Conservation (phyloP, 2,113 vertebrate species). For the Danionella cerebrum region DNA sequence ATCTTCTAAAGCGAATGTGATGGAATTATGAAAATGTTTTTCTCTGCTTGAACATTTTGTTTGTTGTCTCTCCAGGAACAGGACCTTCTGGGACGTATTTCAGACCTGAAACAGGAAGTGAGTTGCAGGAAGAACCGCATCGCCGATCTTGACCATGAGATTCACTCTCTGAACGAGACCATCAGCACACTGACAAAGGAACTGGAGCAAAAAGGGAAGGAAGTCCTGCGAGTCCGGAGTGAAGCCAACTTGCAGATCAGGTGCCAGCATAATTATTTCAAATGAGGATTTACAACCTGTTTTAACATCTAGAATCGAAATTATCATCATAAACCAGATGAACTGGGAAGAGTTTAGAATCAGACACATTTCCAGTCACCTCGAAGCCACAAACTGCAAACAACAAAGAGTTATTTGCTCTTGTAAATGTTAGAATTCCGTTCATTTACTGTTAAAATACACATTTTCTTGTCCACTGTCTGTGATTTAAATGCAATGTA, state of each 20-base stretch:
- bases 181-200: conserved; percentile 87
- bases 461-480: too few relatives aligned
- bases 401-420: too few relatives aligned
- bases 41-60: background rate
- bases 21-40: background rate
- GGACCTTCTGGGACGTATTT: conserved; percentile 77
- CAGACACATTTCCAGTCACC: too few relatives aligned
- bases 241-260: conserved; percentile 95
- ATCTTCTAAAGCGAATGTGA: background rate
- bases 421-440: too few relatives aligned
- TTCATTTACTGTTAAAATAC: too few relatives aligned
- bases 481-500: too few relatives aligned
- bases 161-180: conserved; percentile 86
- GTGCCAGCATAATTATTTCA: conserved; percentile 50
- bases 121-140: conserved; percentile 84
- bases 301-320: background rate
- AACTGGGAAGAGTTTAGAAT: too few relatives aligned
- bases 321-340: too few relatives aligned
- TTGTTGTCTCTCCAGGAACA: conserved; percentile 66
- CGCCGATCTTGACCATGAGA: conserved; percentile 85
- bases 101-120: conserved; percentile 80
- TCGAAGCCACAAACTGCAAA: too few relatives aligned
- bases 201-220: conserved; percentile 90
- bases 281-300: background rate
- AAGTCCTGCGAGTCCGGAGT: conserved; percentile 88